phyloP scores from a whole-genome alignment of 2,797 vertebrate species.

The Pseudochaenichthys georgianus region DNA sequence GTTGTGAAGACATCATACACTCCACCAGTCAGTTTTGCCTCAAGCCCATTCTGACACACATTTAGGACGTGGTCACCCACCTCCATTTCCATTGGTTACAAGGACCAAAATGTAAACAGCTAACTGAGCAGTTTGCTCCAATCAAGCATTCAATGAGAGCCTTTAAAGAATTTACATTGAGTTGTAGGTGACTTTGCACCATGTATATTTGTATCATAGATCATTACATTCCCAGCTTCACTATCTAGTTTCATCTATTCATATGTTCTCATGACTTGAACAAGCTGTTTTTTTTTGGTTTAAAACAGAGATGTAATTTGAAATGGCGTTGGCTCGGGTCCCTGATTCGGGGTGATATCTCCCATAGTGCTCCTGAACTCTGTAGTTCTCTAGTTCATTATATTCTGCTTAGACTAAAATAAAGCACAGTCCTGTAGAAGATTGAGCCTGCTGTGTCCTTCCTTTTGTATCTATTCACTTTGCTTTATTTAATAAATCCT shows the following conservation, averaged over 20 bases:
- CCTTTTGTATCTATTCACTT: conserved; percentile 66
- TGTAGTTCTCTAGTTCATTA: conserved; percentile 91
- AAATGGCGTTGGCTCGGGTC: conserved; percentile 84
- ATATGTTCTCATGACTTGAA: conserved; percentile 70
- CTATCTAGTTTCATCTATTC: conserved; percentile 59
- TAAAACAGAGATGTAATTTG: conserved; percentile 86
- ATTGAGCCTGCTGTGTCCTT: conserved; percentile 73
- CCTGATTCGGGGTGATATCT: conserved; percentile 81
- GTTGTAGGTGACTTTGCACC: conserved; percentile 60
- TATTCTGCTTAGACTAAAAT: conserved; percentile 92
- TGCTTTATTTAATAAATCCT: conserved; percentile 51
- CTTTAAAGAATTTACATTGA: conserved; percentile 72
- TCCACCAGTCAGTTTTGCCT: conserved; percentile 74
- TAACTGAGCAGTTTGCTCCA: conserved; percentile 77
- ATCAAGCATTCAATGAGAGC: conserved; percentile 80
- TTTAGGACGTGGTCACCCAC: conserved; percentile 69
- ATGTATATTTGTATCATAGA: conserved; percentile 61
- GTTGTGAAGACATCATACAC: conserved; percentile 61
- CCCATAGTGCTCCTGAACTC: conserved; percentile 89
- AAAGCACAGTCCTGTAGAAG: conserved; percentile 92
- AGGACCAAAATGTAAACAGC: conserved; percentile 86
- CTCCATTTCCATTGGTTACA: conserved; percentile 82
- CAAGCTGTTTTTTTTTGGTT: conserved; percentile 77
- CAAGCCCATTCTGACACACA: conserved; percentile 78
- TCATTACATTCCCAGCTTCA: conserved; percentile 82